Evolutionary conservation across 1,140 invertebrate species (phyloP).

Genomic region (Amphibalanus amphitrite): DNA sequence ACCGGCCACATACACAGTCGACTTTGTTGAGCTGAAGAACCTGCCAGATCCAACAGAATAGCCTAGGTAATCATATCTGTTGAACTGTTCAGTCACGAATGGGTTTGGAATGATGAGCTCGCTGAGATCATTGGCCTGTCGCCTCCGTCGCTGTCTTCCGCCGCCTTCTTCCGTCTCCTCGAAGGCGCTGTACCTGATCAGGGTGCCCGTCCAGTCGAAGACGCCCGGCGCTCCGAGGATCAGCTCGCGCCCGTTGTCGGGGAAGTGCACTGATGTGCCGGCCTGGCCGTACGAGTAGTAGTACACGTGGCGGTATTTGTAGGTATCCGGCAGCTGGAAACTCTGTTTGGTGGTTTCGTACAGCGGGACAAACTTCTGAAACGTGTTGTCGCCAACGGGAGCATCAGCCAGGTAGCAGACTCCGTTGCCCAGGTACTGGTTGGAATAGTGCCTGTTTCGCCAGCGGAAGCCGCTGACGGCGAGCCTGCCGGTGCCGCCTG

Average conservation of each 20-base stretch:
- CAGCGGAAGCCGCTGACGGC: conserved; percentile 11
- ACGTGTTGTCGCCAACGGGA: background rate
- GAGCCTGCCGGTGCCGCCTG: background rate
- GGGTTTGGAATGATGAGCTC: background rate
- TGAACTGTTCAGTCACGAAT: background rate
- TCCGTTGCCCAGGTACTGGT: conserved; percentile 10
- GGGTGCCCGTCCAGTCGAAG: conserved; percentile 23
- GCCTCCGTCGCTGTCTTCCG: too few species aligned
- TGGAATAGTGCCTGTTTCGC: conserved; percentile 6
- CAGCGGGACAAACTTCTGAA: conserved; percentile 11
- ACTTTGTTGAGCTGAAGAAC: background rate
- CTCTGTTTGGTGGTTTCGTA: background rate
- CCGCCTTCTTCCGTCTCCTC: background rate
- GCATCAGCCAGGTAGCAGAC: conserved; percentile 12
- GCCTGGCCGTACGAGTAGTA: conserved; percentile 21
- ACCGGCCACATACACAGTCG: background rate
- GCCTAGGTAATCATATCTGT: background rate
- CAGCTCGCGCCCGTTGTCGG: conserved; percentile 16
- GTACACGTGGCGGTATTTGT: background rate
- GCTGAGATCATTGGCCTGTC: too few species aligned
- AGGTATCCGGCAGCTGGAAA: background rate
- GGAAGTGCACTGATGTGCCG: conserved; percentile 19
- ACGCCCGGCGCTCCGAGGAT: conserved; percentile 27
- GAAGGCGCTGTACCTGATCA: background rate
- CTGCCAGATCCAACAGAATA: background rate